These are phyloP conservation scores for Daphoenositta chrysoptera DNA, from an alignment of 2,113 vertebrate species.

Conservation along the genomic window DNA sequence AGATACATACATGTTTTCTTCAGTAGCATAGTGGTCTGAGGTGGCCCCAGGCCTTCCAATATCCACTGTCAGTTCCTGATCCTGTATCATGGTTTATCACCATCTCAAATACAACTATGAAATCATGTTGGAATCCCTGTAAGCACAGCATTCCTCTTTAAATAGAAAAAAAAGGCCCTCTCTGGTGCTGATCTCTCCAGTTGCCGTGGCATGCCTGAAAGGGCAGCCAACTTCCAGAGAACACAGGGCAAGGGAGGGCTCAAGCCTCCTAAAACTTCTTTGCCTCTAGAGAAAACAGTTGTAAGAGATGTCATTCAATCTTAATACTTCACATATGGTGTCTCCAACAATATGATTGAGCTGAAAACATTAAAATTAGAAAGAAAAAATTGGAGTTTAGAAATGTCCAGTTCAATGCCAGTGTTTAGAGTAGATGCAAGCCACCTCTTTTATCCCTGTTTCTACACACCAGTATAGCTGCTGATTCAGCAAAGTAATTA, in stretches of 20 bases:
- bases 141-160: background rate
- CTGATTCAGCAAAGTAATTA: constrained; percentile 7
- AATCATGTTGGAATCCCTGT: background rate
- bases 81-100: background rate
- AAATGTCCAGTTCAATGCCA: background rate
- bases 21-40: background rate
- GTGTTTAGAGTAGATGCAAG: background rate
- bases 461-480: background rate
- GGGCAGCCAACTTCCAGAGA: background rate
- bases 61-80: background rate
- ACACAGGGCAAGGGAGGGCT: background rate
- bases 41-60: background rate
- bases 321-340: background rate
- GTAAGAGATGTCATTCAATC: background rate
- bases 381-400: background rate
- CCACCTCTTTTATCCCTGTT: background rate
- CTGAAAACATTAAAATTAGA: background rate
- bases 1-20: background rate
- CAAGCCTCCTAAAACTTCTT: background rate
- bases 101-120: background rate
- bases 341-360: background rate
- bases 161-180: background rate
- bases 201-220: background rate
- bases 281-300: background rate
- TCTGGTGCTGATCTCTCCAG: background rate